These are phyloP conservation scores for Dastarcus helophoroides DNA, from an alignment of 2,888 invertebrate genomes.

Conservation along the genomic window DNA sequence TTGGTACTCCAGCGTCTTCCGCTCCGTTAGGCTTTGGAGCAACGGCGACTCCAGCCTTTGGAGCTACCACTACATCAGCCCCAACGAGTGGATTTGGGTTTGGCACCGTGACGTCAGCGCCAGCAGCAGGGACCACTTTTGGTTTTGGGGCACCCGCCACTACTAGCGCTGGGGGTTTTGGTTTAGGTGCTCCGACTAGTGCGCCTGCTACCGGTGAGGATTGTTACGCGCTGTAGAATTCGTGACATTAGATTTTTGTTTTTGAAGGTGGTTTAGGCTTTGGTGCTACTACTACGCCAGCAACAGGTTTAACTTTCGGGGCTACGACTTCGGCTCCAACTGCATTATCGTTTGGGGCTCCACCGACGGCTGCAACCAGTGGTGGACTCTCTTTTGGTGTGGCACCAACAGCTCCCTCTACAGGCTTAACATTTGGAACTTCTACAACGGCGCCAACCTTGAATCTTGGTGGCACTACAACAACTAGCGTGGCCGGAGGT, in stretches of 20 bases:
- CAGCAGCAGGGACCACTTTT: constrained; percentile 20
- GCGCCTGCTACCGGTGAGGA: constrained; percentile 11
- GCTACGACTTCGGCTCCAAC: constrained; percentile 23
- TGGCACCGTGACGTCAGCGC: constrained; percentile 9
- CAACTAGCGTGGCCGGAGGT: constrained; percentile 7
- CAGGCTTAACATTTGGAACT: constrained; percentile 23
- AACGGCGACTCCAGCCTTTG: constrained; percentile 9
- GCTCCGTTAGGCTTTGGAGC: constrained; percentile 4
- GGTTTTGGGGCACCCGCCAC: constrained; percentile 29
- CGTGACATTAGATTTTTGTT: background rate
- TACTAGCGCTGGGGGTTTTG: constrained; percentile 7
- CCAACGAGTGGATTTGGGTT: constrained; percentile 14
- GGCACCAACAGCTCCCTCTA: constrained; percentile 18
- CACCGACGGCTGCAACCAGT: constrained; percentile 9
- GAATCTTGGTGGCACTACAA: constrained; percentile 22
- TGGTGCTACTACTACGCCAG: constrained; percentile 22
- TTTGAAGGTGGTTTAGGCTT: constrained; percentile 20
- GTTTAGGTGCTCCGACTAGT: constrained; percentile 7
- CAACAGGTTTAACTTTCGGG: constrained; percentile 28
- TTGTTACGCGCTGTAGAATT: background rate
- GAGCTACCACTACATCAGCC: constrained; percentile 15
- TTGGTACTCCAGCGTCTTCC: background rate
- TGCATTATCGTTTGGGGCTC: constrained; percentile 16
- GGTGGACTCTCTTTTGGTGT: constrained; percentile 6
- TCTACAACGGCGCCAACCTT: constrained; percentile 16